phyloP scores from a whole-genome alignment of 2,888 invertebrate genomes.

The Acrocera orbiculus region DNA sequence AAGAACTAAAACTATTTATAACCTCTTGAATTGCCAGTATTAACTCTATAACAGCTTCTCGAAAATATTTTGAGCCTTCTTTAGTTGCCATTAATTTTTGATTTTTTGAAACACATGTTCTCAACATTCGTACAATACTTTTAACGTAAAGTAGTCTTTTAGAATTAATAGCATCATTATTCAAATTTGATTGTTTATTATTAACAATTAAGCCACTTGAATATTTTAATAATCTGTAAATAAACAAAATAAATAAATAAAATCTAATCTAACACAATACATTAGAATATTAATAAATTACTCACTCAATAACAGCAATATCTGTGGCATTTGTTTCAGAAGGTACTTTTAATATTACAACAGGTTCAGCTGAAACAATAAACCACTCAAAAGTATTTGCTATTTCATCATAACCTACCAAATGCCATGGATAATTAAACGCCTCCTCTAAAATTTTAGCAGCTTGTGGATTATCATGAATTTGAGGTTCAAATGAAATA shows the following conservation, averaged over 20 bases:
- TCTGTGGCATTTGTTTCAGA: slow-evolving; percentile 37
- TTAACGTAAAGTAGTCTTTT: slow-evolving; percentile 28
- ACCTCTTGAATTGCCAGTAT: slow-evolving; percentile 20
- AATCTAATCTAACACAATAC: slow-evolving; percentile 1
- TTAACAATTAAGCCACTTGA: slow-evolving; percentile 10
- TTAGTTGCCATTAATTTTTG: slow-evolving; percentile 23
- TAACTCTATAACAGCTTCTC: slow-evolving; percentile 19
- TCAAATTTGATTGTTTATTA: no score
- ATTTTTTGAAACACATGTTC: slow-evolving; percentile 24
- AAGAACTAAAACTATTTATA: neutral
- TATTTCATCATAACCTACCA: slow-evolving; percentile 41
- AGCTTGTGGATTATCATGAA: slow-evolving; percentile 36
- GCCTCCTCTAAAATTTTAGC: slow-evolving; percentile 38
- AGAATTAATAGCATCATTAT: no score
- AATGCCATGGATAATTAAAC: slow-evolving; percentile 45
- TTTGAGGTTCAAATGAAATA: slow-evolving; percentile 51
- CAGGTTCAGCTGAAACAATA: slow-evolving; percentile 51
- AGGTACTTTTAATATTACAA: slow-evolving; percentile 40
- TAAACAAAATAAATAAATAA: slow-evolving; percentile 6
- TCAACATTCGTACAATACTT: slow-evolving; percentile 23
- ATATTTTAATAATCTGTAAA: slow-evolving; percentile 8
- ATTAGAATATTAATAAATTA: slow-evolving; percentile 7
- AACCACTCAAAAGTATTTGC: slow-evolving; percentile 57
- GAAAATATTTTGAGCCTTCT: slow-evolving; percentile 22
- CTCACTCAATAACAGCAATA: slow-evolving; percentile 40